Evolutionary conservation across 2,797 vertebrate species (phyloP), one percentile per base, ranked within the genome.

Genomic region (Anguilla marmorata): DNA sequence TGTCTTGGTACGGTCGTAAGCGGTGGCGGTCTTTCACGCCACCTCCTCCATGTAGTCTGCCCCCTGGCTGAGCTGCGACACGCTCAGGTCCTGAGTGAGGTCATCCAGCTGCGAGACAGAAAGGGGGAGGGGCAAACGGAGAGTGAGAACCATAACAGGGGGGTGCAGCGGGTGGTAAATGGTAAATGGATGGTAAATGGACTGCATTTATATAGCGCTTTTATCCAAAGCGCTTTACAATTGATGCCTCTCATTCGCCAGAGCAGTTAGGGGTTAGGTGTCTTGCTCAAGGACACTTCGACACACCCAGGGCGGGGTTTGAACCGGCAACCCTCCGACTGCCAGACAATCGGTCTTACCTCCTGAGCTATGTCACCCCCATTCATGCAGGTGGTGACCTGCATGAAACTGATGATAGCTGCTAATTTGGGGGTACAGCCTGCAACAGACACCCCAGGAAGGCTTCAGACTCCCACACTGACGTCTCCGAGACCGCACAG

Each of bases 1-100:
- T 48, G 16, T 50, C 24, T 24, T 50, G 27, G 45, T 2, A 24
- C 41, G 19, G 41, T n/a, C 79, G 3, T 37, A 37, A 37, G 37
- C 37, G 9, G 37, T 6, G 24, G 11, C 45, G 14, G n/a, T 0
- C 27, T 41, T 33, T 96, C 96, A 98, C 0, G 97, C 91, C 84
- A 99, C 97, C 0, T 98, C 97, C 93, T 99, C 98, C 91, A 99
- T 95, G 91, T 98, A 99, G 92, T 99, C 98, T 0, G 95, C 98
- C 11, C 94, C 94, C 0, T 96, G 96, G 0, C 96, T 98, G 89
- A 97, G 94, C 91, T 98, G 98, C 48, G 98, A 99, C 74, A 97
- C 85, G 16, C 97, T 98, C 84, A 97, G 91, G 92, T 99, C 98
- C 94, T 97, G 96, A 0, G 98, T 99, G 92, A 95, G 91, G 86